Conservation (phyloP, 1,140 invertebrate species). For the Cotesia glomerata region DNA sequence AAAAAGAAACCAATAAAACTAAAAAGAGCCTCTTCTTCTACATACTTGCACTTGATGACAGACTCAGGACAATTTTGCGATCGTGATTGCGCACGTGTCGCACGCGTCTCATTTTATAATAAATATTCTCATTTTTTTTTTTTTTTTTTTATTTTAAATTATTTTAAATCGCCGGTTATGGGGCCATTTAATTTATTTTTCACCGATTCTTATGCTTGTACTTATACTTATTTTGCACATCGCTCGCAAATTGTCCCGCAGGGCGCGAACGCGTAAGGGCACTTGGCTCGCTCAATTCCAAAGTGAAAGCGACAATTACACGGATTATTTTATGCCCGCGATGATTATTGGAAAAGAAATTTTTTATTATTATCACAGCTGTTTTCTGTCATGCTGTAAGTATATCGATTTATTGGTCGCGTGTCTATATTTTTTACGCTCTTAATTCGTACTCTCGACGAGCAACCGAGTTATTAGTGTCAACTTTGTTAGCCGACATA, state of each 20-base stretch:
- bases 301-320: constrained; percentile 35
- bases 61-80: constrained; percentile 26
- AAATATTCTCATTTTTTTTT: not conserved
- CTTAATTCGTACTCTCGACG: not conserved
- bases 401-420: constrained; percentile 13
- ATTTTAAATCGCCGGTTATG: not conserved
- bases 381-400: not conserved
- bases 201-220: no score
- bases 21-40: not conserved
- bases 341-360: not conserved
- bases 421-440: not conserved
- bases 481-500: no score
- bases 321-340: constrained; percentile 1
- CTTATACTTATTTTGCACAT: not conserved
- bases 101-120: constrained; percentile 27
- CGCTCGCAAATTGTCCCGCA: no score
- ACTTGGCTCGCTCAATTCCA: no score
- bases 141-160: not conserved
- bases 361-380: not conserved
- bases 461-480: not conserved
- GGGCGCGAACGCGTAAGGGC: no score
- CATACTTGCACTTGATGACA: constrained; percentile 6
- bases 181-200: no score
- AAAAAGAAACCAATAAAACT: not conserved
- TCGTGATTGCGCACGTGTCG: constrained; percentile 38